Percentiles rank a stretch among this genome's conserved stretches.
Conservation (phyloP, 2,797 vertebrate genomes). For the Clarias laeviceps region DNA sequence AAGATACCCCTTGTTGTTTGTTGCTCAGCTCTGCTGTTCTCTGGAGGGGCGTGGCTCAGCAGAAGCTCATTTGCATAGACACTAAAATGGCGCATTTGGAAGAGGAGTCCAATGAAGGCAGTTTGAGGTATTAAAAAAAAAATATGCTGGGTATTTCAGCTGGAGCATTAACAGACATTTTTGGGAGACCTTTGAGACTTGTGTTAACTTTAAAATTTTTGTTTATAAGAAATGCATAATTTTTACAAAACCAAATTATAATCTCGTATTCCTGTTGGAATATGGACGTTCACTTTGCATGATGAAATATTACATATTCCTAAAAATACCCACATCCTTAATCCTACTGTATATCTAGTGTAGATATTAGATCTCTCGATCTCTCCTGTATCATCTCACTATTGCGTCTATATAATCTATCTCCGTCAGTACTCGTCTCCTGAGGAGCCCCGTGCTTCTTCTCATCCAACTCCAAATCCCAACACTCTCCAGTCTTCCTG, state of each 20-base stretch:
- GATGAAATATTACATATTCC: background rate
- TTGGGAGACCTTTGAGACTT: no score
- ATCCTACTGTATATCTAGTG: background rate
- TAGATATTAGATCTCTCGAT: background rate
- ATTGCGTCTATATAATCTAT: background rate
- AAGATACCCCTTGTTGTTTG: no score
- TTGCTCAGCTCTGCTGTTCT: no score
- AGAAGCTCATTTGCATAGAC: no score
- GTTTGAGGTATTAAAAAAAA: no score
- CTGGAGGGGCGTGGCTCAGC: no score
- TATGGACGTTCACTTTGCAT: background rate
- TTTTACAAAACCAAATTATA: background rate
- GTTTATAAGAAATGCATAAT: background rate
- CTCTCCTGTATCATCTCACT: background rate
- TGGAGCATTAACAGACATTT: no score
- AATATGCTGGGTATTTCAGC: no score
- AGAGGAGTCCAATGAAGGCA: no score
- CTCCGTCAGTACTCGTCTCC: constrained; percentile 1
- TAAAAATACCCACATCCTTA: background rate
- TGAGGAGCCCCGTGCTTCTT: background rate
- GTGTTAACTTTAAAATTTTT: no score
- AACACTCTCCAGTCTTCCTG: constrained; percentile 1
- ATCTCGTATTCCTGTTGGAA: background rate
- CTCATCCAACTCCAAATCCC: constrained; percentile 26
- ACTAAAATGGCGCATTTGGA: no score